Percentiles rank a stretch among this genome's conserved stretches.
Conservation (phyloP, 2,797 vertebrate species). For the Scolopax bukidnonensis region DNA sequence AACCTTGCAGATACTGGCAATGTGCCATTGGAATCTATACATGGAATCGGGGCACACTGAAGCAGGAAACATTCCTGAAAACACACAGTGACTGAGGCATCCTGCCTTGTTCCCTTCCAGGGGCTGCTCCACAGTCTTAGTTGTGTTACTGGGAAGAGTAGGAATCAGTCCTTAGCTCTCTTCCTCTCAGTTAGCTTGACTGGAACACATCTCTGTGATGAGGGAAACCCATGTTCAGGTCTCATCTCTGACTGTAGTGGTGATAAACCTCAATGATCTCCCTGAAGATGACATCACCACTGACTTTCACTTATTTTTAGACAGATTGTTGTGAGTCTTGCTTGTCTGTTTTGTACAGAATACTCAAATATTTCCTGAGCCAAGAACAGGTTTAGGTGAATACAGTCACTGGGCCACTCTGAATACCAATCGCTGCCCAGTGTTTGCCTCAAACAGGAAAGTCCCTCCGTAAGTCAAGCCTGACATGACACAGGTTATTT, state of each 20-base stretch:
- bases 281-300: neutral
- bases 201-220: neutral
- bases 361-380: conserved; percentile 15
- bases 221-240: neutral
- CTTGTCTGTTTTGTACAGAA: neutral
- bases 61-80: neutral
- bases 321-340: neutral
- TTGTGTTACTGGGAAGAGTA: neutral
- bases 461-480: neutral
- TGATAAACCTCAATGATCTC: neutral
- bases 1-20: neutral
- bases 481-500: neutral
- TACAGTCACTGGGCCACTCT: neutral
- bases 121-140: neutral
- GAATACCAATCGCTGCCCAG: neutral
- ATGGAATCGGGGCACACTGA: neutral
- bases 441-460: neutral
- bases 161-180: neutral
- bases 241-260: neutral
- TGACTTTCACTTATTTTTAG: conserved; percentile 49
- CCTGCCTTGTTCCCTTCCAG: neutral
- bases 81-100: accelerated
- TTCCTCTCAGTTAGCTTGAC: neutral
- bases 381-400: conserved; percentile 19
- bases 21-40: neutral